Base-by-base conservation (phyloP, 2,888 invertebrate genomes). In the Capitulum mitella region DNA sequence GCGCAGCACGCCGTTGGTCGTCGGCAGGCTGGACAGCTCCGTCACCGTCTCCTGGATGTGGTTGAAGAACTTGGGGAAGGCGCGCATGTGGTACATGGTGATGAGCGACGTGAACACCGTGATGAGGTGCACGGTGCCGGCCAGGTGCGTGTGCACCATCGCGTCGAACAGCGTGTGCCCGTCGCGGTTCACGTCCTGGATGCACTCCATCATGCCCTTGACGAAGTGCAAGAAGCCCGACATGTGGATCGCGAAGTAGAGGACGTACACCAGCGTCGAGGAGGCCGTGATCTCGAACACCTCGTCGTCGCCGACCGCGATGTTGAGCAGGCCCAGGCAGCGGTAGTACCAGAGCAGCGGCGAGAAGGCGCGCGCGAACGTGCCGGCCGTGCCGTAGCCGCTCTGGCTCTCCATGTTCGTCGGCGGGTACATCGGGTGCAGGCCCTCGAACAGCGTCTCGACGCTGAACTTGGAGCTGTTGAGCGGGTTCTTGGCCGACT, bases 391-490 rank as follows among this genome's bases (percentile, higher is more conserved):
- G n/a, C 58, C 32, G 5, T 19, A 1, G 22, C 64, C 34, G 64
- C 5, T 2, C n/a, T 19, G 22, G 22, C 22, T 22, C 64, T 70
- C 64, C 64, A 70, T n/a, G 37, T 70, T 70, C 19, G 64, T 70
- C 34, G 64, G n/a, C 64, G 64, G 64, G 37, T 70, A 70, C 64
- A 70, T 70, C 14, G 64, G 64, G 64, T 70, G 64, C 64, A 70
- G 64, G 19, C 37, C 64, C 34, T 37, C 64, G 64, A 70, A 70
- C 34, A 70, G 64, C 19, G 19, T 2, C 37, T 37, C 64, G 19
- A 37, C 37, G 64, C 64, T 70, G 64, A 70, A 70, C 32, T 70
- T 70, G 64, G 64, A 70, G 64, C 37, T 70, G 64, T 70, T 70
- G 37, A 70, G 64, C 34, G 64, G 16, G 37, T 37, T 37, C 37